A percentile compares a stretch with the other conserved stretches of the same genome.
These are phyloP conservation scores for Chrysemys picta DNA, from an alignment of 2,113 vertebrate genomes.

Conservation along the genomic window DNA sequence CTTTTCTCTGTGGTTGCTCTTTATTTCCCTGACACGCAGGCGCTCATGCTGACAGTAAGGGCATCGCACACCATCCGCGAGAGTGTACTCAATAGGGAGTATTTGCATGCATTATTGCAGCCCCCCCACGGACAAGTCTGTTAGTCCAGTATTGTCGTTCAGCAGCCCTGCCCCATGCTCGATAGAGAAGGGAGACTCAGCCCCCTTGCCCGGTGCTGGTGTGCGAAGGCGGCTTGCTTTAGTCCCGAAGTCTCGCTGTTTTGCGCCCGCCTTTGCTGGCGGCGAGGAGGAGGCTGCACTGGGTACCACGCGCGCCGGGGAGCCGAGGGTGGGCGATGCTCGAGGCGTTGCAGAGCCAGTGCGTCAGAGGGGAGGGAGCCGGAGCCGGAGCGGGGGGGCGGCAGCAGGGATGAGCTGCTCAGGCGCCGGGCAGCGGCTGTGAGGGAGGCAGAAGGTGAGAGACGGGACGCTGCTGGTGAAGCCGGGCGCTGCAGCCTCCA, in stretches of 20 bases:
- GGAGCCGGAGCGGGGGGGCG: conserved; percentile 19
- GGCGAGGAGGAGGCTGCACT: neutral
- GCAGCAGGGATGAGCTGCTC: conserved; percentile 3
- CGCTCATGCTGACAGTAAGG: neutral
- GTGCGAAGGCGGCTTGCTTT: too few relatives aligned
- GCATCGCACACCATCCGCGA: too few relatives aligned
- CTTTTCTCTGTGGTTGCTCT: neutral
- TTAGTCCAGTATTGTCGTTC: neutral
- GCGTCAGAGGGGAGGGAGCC: conserved; percentile 50
- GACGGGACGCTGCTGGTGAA: accelerated
- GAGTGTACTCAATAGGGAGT: neutral
- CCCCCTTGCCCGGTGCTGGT: too few relatives aligned
- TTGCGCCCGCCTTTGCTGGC: neutral
- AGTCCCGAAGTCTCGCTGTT: too few relatives aligned
- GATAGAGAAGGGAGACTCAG: accelerated
- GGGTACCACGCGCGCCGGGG: neutral
- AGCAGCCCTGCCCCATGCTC: accelerated
- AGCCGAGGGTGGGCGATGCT: neutral
- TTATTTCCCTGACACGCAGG: neutral
- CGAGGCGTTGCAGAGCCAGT: neutral
- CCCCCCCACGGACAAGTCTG: neutral
- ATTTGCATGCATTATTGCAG: neutral
- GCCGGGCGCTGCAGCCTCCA: neutral
- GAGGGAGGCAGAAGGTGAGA: neutral
- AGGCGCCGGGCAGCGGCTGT: neutral